Percentiles rank a stretch among this genome's conserved stretches.
These are phyloP conservation scores for Elephantulus edwardii DNA, from an alignment of 2,113 vertebrate genomes.

Conservation along the genomic window DNA sequence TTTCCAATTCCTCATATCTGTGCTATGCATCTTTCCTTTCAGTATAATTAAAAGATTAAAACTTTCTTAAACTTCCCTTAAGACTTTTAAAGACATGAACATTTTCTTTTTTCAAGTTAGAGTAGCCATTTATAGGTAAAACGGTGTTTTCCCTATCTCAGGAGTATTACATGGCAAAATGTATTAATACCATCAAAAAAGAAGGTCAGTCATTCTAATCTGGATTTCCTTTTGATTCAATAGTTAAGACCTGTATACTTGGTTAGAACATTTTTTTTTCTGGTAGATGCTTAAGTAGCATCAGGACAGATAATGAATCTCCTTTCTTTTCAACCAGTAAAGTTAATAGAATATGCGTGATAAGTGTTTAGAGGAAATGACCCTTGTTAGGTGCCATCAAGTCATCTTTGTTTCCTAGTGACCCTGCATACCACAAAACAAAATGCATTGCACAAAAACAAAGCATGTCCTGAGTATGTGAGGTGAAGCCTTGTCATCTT, in stretches of 20 bases:
- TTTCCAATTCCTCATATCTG: not conserved
- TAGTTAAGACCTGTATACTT: not conserved
- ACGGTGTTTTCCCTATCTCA: not conserved
- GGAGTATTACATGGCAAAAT: not conserved
- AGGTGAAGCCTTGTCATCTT: too few species aligned
- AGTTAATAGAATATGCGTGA: not conserved
- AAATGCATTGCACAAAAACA: too few species aligned
- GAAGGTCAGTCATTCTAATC: not conserved
- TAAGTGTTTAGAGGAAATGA: not conserved
- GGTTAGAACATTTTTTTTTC: not conserved
- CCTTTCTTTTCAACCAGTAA: not conserved
- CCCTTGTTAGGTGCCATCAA: too few species aligned
- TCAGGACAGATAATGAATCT: not conserved
- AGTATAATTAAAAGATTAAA: not conserved
- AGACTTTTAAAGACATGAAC: not conserved
- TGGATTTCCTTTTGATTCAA: not conserved
- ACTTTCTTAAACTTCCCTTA: not conserved
- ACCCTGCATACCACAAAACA: too few species aligned
- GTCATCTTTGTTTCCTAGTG: too few species aligned
- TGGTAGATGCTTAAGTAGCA: not conserved
- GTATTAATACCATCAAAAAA: not conserved
- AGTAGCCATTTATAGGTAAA: not conserved
- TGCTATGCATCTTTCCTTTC: not conserved
- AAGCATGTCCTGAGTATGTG: not conserved
- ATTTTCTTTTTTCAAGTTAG: not conserved